Evolutionary conservation across 2,113 vertebrate genomes (phyloP).

Genomic region (Accipiter cooperii): DNA sequence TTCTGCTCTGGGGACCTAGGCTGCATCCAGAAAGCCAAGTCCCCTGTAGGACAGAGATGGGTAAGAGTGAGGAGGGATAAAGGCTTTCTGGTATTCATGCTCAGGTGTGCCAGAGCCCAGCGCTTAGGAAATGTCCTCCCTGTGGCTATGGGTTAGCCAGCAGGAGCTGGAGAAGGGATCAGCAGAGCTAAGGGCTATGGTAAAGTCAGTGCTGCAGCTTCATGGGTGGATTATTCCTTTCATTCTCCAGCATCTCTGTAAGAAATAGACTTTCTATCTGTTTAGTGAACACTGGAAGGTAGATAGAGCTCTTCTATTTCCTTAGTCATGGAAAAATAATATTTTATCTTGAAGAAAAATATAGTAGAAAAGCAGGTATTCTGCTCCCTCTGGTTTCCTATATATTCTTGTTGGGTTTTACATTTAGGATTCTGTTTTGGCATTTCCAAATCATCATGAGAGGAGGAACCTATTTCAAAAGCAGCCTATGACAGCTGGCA

Average conservation of each 20-base stretch:
- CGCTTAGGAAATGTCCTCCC: too few species aligned
- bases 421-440: not conserved
- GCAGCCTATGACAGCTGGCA: not conserved
- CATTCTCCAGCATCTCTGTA: not conserved
- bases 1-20: not conserved
- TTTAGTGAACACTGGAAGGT: not conserved
- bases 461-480: not conserved
- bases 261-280: not conserved
- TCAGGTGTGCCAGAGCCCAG: not conserved
- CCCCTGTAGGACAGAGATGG: not conserved
- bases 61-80: not conserved
- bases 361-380: not conserved
- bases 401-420: not conserved
- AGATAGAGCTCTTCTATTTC: not conserved
- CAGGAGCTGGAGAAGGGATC: not conserved
- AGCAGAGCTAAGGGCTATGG: not conserved
- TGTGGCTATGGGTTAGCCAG: not conserved
- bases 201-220: not conserved
- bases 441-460: not conserved
- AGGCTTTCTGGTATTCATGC: not conserved
- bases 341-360: not conserved
- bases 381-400: not conserved
- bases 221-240: not conserved
- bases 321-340: not conserved
- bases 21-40: not conserved